A percentile compares a stretch with the other conserved stretches of the same genome.
phyloP scores from a whole-genome alignment of 2,797 vertebrate genomes.

The Rhynchonycteris naso region DNA sequence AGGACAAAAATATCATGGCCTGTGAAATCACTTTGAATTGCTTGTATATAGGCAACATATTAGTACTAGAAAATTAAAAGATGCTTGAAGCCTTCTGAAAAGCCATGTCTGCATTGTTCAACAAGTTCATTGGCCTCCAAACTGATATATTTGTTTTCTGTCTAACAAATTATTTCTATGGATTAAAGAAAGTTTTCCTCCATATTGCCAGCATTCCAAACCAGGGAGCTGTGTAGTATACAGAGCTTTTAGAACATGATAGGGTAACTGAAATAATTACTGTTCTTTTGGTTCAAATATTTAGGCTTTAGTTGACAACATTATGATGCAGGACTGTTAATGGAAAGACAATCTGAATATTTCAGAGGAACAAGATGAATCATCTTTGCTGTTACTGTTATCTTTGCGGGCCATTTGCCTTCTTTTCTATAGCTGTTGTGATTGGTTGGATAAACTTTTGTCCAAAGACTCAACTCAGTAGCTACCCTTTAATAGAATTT shows the following conservation, averaged over 20 bases:
- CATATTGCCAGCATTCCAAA: background rate
- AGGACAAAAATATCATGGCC: background rate
- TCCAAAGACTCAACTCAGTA: background rate
- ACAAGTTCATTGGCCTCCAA: background rate
- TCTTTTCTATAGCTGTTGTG: background rate
- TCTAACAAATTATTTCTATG: background rate
- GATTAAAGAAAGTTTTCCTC: background rate
- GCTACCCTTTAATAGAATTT: background rate
- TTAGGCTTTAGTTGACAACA: background rate
- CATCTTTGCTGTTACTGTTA: background rate
- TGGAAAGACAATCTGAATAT: background rate
- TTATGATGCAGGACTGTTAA: background rate
- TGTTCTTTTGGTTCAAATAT: background rate
- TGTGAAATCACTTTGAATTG: background rate
- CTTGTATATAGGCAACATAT: background rate
- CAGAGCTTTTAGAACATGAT: background rate
- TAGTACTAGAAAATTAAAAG: background rate
- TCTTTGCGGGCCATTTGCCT: background rate
- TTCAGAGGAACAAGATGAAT: background rate
- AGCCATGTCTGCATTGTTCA: background rate
- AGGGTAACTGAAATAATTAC: background rate
- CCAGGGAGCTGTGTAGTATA: background rate
- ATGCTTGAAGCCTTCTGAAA: background rate
- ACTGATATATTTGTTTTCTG: background rate
- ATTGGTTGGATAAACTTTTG: background rate